Evolutionary conservation across 2,113 vertebrate species (phyloP), one percentile per base, ranked within the genome.

Genomic region (Alosa alosa): DNA sequence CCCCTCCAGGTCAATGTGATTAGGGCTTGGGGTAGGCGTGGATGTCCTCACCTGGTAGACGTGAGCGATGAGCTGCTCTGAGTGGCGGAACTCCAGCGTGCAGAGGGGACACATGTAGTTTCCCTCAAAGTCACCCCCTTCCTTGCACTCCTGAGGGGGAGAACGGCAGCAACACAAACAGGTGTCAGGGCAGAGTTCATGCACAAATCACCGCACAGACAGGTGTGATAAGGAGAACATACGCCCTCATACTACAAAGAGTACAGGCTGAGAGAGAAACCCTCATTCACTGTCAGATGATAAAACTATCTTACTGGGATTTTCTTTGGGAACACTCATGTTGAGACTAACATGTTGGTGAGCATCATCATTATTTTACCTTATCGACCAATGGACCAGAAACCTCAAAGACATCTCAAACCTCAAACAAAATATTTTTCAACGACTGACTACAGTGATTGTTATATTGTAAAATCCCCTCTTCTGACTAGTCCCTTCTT

Each of bases 31-130:
- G 41, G 41, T 44, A 17, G 55, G 55, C 55, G 55, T n/a, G 22
- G 22, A 11, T 15, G 55, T 84, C 78, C 88, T 89, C 94, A 99
- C 98, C 98, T 99, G 98, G 91, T 99, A 99, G 39, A 99, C 96
- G 0, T 99, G 98, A 81, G 97, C 95, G 82, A 99, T 97, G 86
- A 99, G 96, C 87, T 97, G 97, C 89, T 98, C 97, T 13, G 96
- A 96, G 93, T 95, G 96, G 88, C 95, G 96, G 93, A 97, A 99
- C 86, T 98, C 97, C 91, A 98, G 92, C 84, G 97, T 95, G 92
- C 98, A 99, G 57, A 99, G 96, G 25, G 98, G 97, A 86, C 98
- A 99, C 44, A 95, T 91, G 87, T 96, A 98, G 92, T 81, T 93
- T 89, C 49, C 87, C 86, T 89, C 81, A 89, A 93, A 89, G 57